Evolutionary conservation across 2,888 invertebrate genomes (phyloP).

Genomic region (Apodemia mormo): DNA sequence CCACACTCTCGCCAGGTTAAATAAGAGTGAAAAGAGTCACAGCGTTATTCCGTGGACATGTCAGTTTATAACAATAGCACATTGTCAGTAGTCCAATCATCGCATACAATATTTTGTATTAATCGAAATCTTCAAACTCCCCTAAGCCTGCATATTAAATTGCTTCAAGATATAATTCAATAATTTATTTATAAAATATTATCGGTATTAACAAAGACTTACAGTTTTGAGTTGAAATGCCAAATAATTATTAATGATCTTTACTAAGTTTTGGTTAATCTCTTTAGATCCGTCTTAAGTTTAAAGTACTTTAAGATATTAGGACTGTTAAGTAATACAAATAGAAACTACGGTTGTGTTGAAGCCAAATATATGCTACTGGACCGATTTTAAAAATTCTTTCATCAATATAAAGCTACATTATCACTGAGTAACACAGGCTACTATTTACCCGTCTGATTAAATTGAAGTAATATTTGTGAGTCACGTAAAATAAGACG

Average conservation of each 20-base stretch:
- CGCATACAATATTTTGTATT: neutral
- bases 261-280: slow-evolving; percentile 57
- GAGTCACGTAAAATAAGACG: too few species aligned
- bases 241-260: slow-evolving; percentile 59
- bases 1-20: too few species aligned
- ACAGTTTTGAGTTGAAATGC: slow-evolving; percentile 38
- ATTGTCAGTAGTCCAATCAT: too few species aligned
- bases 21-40: too few species aligned
- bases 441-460: too few species aligned
- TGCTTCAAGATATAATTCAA: neutral
- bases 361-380: neutral
- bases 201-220: slow-evolving; percentile 38
- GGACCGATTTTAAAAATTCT: too few species aligned
- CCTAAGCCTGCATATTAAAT: neutral
- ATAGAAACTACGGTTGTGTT: neutral
- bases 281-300: slow-evolving; percentile 54
- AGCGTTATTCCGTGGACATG: too few species aligned
- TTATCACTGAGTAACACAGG: too few species aligned
- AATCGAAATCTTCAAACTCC: neutral
- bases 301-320: slow-evolving; percentile 1
- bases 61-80: too few species aligned
- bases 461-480: too few species aligned
- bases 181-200: slow-evolving; percentile 18
- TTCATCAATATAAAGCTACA: too few species aligned
- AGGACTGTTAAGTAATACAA: slow-evolving; percentile 49